These are phyloP conservation scores for Caenorhabditis latens DNA, from an alignment of 1,140 invertebrate genomes.

Conservation along the genomic window DNA sequence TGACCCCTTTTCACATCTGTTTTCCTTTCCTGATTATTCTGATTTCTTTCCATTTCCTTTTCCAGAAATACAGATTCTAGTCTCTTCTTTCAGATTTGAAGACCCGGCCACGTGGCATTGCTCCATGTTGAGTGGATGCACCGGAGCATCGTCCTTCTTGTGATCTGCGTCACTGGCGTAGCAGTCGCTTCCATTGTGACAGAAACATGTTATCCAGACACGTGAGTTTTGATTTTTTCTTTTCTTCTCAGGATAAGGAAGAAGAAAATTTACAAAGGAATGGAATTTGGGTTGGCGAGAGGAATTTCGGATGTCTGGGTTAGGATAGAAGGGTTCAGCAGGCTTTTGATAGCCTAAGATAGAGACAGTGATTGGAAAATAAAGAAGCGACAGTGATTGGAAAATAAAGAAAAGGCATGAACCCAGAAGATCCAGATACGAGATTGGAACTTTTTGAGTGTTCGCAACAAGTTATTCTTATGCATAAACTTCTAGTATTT, in stretches of 20 bases:
- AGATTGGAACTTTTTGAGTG: no score
- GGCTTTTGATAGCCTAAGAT: no score
- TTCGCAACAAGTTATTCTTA: no score
- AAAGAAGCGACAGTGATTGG: no score
- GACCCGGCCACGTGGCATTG: slow-evolving; percentile 20
- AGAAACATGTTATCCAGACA: slow-evolving; percentile 47
- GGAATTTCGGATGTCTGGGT: no score
- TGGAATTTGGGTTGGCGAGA: background rate
- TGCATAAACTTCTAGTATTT: no score
- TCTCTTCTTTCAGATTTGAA: background rate
- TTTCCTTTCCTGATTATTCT: background rate
- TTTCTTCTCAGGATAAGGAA: background rate
- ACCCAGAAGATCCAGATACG: no score
- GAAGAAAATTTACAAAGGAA: background rate
- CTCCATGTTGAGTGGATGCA: slow-evolving; percentile 51
- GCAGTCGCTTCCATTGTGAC: slow-evolving; percentile 23
- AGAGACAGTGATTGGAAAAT: no score
- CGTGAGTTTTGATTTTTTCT: slow-evolving; percentile 27
- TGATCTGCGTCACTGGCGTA: background rate
- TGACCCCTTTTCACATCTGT: no score
- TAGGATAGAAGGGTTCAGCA: no score
- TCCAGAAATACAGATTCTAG: background rate
- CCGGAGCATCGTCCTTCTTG: background rate
- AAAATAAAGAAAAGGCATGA: no score
- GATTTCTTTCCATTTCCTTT: background rate